A percentile compares a stretch with the other conserved stretches of the same genome.
Evolutionary conservation across 2,888 invertebrate genomes (phyloP).

Genomic region (Agrotis ipsilon): DNA sequence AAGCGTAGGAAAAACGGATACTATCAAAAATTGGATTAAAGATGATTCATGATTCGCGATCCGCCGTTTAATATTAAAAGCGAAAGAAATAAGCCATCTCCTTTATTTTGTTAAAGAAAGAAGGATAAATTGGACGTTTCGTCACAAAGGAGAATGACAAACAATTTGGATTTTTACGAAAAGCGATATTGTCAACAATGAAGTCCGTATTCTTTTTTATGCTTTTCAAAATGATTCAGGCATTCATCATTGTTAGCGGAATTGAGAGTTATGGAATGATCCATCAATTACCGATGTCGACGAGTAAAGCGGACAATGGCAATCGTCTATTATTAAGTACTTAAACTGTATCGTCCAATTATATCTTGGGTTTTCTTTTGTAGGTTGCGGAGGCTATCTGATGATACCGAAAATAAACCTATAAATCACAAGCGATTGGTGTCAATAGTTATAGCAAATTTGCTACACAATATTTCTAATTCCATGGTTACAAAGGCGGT

Average conservation of each 20-base stretch:
- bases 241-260: constrained; percentile 51
- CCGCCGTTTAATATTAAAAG: constrained; percentile 54
- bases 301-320: constrained; percentile 24
- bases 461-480: too few relatives aligned
- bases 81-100: constrained; percentile 53
- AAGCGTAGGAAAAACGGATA: constrained; percentile 40
- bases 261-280: constrained; percentile 58
- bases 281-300: constrained; percentile 47
- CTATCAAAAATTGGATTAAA: constrained; percentile 62
- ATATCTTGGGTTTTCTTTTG: constrained; percentile 21
- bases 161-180: constrained; percentile 54
- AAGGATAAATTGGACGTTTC: constrained; percentile 55
- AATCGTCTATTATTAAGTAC: constrained; percentile 47
- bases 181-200: constrained; percentile 50
- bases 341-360: constrained; percentile 41
- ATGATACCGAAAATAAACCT: not conserved
- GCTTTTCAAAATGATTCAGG: constrained; percentile 22
- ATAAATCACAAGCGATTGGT: not conserved
- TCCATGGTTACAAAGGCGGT: too few relatives aligned
- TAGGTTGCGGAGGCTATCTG: not conserved
- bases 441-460: too few relatives aligned
- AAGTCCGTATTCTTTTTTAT: constrained; percentile 40
- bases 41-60: constrained; percentile 60
- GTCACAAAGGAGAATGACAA: constrained; percentile 59
- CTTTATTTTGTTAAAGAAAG: constrained; percentile 43